Evolutionary conservation across 2,113 vertebrate species (phyloP).

Genomic region (Halichoeres trimaculatus): DNA sequence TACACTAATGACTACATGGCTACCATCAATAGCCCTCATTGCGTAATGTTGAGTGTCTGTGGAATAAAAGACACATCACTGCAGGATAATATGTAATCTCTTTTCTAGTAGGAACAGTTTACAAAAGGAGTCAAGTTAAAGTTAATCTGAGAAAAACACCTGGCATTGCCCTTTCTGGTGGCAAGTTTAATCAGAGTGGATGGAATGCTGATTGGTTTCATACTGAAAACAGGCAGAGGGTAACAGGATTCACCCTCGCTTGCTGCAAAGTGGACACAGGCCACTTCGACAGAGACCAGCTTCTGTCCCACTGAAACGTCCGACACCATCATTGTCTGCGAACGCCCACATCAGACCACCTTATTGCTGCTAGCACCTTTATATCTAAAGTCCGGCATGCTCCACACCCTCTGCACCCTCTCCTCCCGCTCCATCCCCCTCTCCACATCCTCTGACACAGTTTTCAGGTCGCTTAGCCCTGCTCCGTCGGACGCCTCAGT

Average conservation of each 20-base stretch:
- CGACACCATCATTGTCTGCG: background rate
- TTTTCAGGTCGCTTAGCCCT: conserved; percentile 85
- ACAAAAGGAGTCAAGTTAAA: background rate
- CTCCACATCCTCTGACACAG: conserved; percentile 95
- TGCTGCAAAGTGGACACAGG: background rate
- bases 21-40: conserved; percentile 17
- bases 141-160: conserved; percentile 9
- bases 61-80: conserved; percentile 20
- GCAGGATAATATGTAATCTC: conserved; percentile 33
- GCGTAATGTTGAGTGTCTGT: conserved; percentile 13
- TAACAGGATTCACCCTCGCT: background rate
- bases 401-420: conserved; percentile 88
- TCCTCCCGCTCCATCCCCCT: conserved; percentile 69
- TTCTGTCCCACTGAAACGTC: conserved; percentile 6
- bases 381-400: conserved; percentile 92
- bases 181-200: conserved; percentile 1
- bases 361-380: conserved; percentile 77
- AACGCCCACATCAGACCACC: conserved; percentile 51
- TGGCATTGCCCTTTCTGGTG: background rate
- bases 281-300: background rate
- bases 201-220: conserved; percentile 32
- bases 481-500: conserved; percentile 50
- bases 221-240: conserved; percentile 9
- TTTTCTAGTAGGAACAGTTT: background rate
- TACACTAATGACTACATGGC: background rate